Base-by-base conservation (phyloP, 64 coral and sea anemone genomes). In the Catalaphyllia jardinei region DNA sequence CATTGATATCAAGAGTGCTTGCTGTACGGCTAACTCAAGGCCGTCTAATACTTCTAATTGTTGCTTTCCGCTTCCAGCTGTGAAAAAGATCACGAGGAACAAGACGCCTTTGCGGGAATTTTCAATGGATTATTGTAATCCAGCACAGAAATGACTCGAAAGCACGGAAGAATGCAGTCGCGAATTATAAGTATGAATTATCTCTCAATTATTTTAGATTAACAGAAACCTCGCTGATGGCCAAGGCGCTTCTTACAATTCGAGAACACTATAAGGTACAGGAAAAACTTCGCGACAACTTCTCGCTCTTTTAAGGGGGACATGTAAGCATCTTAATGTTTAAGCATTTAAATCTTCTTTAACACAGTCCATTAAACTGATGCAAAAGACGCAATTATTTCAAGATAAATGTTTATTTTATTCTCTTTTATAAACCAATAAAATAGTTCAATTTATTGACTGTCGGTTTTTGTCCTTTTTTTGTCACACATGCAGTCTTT, bases 61-160 rank as follows among this genome's bases (percentile, higher is more conserved):
- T 12, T 67, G 12, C 49, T 85, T 67, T 42, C 16, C 14, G 42
- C 20, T 42, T 65, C 29, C 22, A 38, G 33, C 63, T 51, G 62
- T 85, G 81, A 85, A 28, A 61, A 71, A 51, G 81, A 85, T 14
- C 38, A 51, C 35, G 81, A 85, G 39, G 81, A 85, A 28, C 62
- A 85, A 85, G 81, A 85, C 62, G 81, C 81, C 18, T 85, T 85
- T 51, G 38, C 62, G 7, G 81, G 81, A 38, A 85, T 85, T 85
- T 85, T 85, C 35, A 67, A 85, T 4, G 60, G 60, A 24, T 50
- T 71, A 3, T 85, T 85, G 19, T 85, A 64, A 69, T 52, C n/a
- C 29, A 51, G 3, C 42, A 46, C 42, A 2, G 10, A 83, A 82
- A 64, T 12, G 59, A 31, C n/a, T 11, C 8, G 20, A 24, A 28